phyloP scores from a whole-genome alignment of 92 coral and sea anemone genomes.

The Actinernus sp. region DNA sequence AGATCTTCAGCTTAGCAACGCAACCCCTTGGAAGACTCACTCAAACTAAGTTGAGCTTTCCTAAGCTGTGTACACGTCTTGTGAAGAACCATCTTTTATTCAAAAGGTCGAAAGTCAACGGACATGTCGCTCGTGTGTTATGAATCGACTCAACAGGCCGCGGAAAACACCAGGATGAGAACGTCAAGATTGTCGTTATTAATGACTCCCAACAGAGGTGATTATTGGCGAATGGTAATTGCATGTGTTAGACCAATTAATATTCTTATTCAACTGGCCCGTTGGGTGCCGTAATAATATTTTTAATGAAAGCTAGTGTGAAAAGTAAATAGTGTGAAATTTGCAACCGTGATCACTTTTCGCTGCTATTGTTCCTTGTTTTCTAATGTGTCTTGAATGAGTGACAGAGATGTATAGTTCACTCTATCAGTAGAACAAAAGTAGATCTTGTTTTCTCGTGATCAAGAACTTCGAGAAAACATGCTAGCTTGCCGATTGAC shows the following conservation, averaged over 20 bases:
- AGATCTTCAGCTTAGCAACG: not conserved
- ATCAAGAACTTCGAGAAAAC: too few species aligned
- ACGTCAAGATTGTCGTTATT: constrained; percentile 17
- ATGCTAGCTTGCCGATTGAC: too few species aligned
- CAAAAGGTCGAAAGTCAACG: constrained; percentile 23
- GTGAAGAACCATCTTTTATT: constrained; percentile 27
- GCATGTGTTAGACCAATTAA: constrained; percentile 66
- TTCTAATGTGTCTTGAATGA: constrained; percentile 35
- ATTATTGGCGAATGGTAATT: constrained; percentile 54
- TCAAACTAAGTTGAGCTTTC: not conserved
- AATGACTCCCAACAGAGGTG: too few species aligned
- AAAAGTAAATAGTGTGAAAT: constrained; percentile 67
- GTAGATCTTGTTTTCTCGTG: too few species aligned
- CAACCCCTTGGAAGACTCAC: not conserved
- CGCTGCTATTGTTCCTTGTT: constrained; percentile 45
- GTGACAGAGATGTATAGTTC: too few species aligned
- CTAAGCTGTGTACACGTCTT: constrained; percentile 12
- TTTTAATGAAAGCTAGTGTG: constrained; percentile 72
- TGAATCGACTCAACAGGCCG: constrained; percentile 29
- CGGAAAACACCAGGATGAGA: constrained; percentile 12
- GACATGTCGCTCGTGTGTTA: constrained; percentile 12
- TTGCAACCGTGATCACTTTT: constrained; percentile 32
- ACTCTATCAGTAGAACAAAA: too few species aligned
- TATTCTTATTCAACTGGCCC: constrained; percentile 59
- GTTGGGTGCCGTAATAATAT: constrained; percentile 33